Evolutionary conservation across 1,140 invertebrate species (phyloP).

Genomic region (Agrilus planipennis): DNA sequence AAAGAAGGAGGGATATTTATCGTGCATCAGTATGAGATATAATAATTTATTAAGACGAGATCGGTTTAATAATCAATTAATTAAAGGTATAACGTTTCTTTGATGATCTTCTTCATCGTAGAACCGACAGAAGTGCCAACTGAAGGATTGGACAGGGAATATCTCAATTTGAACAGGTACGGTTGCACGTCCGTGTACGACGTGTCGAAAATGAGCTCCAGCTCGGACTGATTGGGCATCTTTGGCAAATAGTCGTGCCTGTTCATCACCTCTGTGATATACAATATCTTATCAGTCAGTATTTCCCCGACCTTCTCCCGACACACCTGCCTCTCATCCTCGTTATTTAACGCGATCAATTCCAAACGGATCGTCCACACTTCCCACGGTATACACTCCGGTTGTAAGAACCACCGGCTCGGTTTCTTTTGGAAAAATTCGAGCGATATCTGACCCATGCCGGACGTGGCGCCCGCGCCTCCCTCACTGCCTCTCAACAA

Average conservation of each 20-base stretch:
- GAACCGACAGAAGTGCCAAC: constrained; percentile 63
- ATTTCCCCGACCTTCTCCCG: constrained; percentile 84
- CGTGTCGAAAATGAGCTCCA: constrained; percentile 91
- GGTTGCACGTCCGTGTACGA: constrained; percentile 86
- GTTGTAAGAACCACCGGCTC: constrained; percentile 74
- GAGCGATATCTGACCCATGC: constrained; percentile 77
- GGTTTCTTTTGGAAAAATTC: constrained; percentile 92
- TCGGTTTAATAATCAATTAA: no score
- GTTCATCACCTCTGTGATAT: constrained; percentile 92
- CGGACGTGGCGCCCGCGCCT: no score
- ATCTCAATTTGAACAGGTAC: constrained; percentile 83
- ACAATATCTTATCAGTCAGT: constrained; percentile 83
- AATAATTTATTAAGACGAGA: no score
- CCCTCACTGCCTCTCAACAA: constrained; percentile 62
- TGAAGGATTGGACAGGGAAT: constrained; percentile 58
- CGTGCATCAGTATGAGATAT: no score
- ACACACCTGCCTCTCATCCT: constrained; percentile 77
- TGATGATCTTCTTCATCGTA: constrained; percentile 81
- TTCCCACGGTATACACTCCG: constrained; percentile 92
- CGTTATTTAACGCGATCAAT: constrained; percentile 70
- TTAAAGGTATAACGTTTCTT: constrained; percentile 72
- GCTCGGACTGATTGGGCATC: constrained; percentile 82
- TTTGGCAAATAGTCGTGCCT: constrained; percentile 90
- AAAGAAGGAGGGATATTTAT: no score
- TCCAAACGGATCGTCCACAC: constrained; percentile 91